phyloP scores from a whole-genome alignment of 2,113 vertebrate genomes.

The Halichoerus grypus region DNA sequence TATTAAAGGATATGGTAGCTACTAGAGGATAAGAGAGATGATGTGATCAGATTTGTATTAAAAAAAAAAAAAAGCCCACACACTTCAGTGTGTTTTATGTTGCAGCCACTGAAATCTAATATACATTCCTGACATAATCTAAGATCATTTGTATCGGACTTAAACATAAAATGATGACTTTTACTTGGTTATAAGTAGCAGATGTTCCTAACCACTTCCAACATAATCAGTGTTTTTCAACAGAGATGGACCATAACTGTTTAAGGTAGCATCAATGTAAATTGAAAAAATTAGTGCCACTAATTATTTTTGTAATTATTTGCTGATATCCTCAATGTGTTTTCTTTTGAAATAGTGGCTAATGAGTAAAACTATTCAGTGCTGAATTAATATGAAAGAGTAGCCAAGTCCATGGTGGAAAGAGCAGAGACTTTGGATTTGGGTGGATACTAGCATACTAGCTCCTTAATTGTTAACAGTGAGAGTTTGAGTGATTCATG shows the following conservation, averaged over 20 bases:
- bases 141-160: background rate
- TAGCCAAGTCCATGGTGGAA: background rate
- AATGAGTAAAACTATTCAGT: conserved; percentile 20
- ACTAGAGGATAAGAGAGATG: background rate
- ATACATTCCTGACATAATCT: background rate
- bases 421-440: background rate
- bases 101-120: conserved; percentile 1
- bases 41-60: background rate
- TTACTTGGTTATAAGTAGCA: background rate
- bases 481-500: background rate
- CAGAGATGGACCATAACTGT: background rate
- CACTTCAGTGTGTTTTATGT: background rate
- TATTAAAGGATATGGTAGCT: background rate
- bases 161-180: conserved; percentile 2
- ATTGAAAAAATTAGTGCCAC: background rate
- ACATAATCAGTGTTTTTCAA: background rate
- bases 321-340: background rate
- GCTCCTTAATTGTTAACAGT: background rate
- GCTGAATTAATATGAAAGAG: background rate
- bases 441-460: background rate
- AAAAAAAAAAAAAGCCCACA: background rate
- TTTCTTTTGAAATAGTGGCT: background rate
- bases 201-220: background rate
- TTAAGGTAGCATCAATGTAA: background rate
- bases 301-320: conserved; percentile 56